phyloP scores from a whole-genome alignment of 2,888 invertebrate species.

The Microchrysa polita region DNA sequence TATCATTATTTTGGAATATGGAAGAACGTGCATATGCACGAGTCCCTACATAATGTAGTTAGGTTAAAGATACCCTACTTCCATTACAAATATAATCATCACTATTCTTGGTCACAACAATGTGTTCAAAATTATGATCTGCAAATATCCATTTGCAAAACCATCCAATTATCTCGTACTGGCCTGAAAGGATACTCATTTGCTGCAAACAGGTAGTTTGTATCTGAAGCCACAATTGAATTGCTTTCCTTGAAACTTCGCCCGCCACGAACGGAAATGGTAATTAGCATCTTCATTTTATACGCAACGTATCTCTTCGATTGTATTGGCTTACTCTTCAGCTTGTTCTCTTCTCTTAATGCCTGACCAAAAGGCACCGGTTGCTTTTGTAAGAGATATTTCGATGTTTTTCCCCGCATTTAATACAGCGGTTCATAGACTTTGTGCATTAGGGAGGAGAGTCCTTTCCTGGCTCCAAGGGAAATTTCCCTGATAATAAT shows the following conservation, averaged over 20 bases:
- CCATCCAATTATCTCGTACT: neutral
- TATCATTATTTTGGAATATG: no score
- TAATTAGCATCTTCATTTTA: conserved; percentile 14
- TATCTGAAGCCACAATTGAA: neutral
- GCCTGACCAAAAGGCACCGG: neutral
- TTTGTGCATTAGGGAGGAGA: neutral
- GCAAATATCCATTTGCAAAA: no score
- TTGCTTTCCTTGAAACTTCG: neutral
- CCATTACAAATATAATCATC: no score
- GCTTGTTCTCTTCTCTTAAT: neutral
- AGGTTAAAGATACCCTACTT: no score
- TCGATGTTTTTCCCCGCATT: neutral
- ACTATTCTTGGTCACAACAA: no score
- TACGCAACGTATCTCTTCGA: neutral
- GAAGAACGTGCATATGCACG: no score
- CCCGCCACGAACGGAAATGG: neutral
- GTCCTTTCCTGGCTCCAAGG: no score
- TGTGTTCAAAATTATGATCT: no score
- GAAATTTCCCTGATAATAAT: no score
- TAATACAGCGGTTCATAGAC: neutral
- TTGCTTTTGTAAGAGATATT: neutral
- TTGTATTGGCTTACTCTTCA: neutral
- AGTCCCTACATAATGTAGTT: no score
- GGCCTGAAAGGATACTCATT: neutral
- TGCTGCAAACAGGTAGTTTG: neutral